Conservation (phyloP, 2,797 vertebrate species). For the Hapalemur alaotrensis region DNA sequence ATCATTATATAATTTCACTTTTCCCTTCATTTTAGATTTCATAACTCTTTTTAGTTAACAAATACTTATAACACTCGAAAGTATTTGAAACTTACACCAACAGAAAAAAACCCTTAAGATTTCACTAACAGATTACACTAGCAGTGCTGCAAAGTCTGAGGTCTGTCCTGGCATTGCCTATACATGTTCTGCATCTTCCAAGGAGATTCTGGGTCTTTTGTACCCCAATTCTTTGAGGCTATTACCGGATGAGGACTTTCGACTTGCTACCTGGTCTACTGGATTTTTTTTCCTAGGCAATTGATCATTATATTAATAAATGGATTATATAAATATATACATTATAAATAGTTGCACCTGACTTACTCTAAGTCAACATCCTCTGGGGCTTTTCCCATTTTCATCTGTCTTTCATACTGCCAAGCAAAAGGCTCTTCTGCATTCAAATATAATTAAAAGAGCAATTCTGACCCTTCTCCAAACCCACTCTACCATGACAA, state of each 20-base stretch:
- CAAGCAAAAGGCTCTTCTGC: not conserved
- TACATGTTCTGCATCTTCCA: not conserved
- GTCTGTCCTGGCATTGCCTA: not conserved
- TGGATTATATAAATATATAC: not conserved
- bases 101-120: not conserved
- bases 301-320: not conserved
- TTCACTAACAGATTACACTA: not conserved
- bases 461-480: not conserved
- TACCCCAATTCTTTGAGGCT: not conserved
- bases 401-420: not conserved
- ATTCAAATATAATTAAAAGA: conserved; percentile 37
- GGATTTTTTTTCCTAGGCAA: not conserved
- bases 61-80: not conserved
- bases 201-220: not conserved
- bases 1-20: conserved; percentile 51
- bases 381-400: not conserved
- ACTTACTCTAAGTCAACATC: not conserved
- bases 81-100: not conserved
- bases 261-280: not conserved
- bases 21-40: conserved; percentile 40
- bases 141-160: not conserved
- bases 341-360: not conserved
- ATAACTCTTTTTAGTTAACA: not conserved
- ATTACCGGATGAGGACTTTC: not conserved
- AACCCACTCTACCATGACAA: not conserved